Conservation (phyloP, 2,797 vertebrate species). For the Ciconia nigra region DNA sequence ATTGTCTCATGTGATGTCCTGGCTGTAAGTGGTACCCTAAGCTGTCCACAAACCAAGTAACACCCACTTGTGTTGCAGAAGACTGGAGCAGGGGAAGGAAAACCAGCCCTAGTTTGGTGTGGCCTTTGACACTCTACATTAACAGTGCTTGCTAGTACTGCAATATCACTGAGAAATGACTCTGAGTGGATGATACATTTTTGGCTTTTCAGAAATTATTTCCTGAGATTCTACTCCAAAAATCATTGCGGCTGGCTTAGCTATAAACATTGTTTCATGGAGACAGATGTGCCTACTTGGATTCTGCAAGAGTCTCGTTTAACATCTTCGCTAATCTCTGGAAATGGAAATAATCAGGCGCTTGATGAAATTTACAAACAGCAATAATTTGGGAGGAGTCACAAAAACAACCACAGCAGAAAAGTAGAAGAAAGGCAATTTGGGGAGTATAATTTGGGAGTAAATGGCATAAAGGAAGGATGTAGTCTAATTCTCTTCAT, state of each 20-base stretch:
- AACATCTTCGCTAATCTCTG: slow-evolving; percentile 9
- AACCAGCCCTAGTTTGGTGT: background rate
- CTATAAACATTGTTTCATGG: slow-evolving; percentile 33
- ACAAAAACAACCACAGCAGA: background rate
- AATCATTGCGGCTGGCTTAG: background rate
- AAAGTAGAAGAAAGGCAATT: background rate
- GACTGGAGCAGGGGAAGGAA: background rate
- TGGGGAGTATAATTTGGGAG: background rate
- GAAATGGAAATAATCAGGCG: slow-evolving; percentile 14
- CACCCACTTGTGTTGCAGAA: background rate
- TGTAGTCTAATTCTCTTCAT: background rate
- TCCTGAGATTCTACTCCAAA: slow-evolving; percentile 33
- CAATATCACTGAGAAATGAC: background rate
- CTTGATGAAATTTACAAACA: slow-evolving; percentile 48
- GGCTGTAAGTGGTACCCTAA: background rate
- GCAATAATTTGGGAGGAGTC: slow-evolving; percentile 29
- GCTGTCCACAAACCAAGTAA: background rate
- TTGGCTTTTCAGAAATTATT: slow-evolving; percentile 31
- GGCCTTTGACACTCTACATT: background rate
- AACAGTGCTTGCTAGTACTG: background rate
- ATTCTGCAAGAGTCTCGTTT: slow-evolving; percentile 12
- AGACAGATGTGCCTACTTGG: slow-evolving; percentile 41
- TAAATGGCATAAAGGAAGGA: background rate
- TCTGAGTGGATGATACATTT: background rate
- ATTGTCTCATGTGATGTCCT: background rate